Conservation (phyloP, 2,113 vertebrate species). For the Corythaeola cristata region DNA sequence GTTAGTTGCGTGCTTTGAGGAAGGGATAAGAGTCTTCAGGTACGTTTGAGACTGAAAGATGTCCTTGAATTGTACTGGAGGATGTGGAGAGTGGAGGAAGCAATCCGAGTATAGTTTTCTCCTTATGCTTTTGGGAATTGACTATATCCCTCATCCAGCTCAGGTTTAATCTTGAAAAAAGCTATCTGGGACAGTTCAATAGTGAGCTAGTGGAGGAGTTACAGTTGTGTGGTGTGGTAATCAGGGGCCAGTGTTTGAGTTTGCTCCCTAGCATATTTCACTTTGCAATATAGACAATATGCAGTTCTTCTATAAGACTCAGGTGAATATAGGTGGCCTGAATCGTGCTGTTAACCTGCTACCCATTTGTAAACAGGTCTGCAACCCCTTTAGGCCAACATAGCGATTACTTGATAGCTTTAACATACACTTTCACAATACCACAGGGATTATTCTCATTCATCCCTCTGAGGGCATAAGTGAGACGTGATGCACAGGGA, state of each 20-base stretch:
- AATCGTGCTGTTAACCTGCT: not conserved
- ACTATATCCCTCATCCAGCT: not conserved
- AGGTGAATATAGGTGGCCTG: not conserved
- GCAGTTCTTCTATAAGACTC: not conserved
- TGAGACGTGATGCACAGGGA: not conserved
- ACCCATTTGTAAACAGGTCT: not conserved
- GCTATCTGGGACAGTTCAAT: not conserved
- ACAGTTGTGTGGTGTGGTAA: not conserved
- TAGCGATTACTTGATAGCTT: not conserved
- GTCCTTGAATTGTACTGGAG: not conserved
- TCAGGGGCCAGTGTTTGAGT: not conserved
- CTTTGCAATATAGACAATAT: not conserved
- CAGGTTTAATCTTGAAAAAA: not conserved
- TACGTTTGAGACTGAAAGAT: not conserved
- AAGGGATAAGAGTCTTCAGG: not conserved
- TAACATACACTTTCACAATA: not conserved
- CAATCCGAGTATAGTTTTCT: not conserved
- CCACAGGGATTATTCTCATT: not conserved
- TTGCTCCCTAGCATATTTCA: not conserved
- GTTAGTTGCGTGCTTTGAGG: not conserved
- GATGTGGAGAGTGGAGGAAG: not conserved
- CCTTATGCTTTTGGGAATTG: not conserved
- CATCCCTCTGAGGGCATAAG: not conserved
- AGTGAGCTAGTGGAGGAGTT: not conserved
- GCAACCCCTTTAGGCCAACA: not conserved